Conservation (phyloP, 2,888 invertebrate genomes). For the Rhodophaea formosa region DNA sequence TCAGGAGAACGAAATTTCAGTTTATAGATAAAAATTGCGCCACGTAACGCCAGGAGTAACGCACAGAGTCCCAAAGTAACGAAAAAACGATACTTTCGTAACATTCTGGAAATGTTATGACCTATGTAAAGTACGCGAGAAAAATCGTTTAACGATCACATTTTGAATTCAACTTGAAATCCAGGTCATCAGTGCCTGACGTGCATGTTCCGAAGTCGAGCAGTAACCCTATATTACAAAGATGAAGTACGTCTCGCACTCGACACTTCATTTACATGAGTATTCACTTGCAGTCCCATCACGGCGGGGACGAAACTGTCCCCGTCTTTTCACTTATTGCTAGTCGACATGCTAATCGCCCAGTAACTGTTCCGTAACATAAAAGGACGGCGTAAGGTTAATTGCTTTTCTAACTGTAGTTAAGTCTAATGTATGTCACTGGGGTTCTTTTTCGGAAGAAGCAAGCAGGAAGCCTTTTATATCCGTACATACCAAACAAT, state of each 20-base stretch:
- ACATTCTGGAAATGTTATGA: no score
- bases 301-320: constrained; percentile 50
- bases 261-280: constrained; percentile 60
- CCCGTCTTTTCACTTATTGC: constrained; percentile 63
- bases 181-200: no score
- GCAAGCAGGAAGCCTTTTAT: not conserved
- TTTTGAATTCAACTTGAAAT: no score
- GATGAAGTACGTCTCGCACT: not conserved
- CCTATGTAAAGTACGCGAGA: no score
- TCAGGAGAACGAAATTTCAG: no score
- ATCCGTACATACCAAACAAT: not conserved
- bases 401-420: constrained; percentile 18
- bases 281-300: constrained; percentile 46
- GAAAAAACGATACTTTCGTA: no score
- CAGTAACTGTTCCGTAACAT: constrained; percentile 45
- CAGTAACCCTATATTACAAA: not conserved
- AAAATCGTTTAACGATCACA: no score
- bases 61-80: no score
- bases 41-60: no score
- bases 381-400: constrained; percentile 20
- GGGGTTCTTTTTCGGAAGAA: constrained; percentile 7
- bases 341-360: constrained; percentile 62
- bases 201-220: no score
- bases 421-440: constrained; percentile 2
- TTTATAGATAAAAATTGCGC: no score